Base-by-base conservation (phyloP, 2,113 vertebrate species). In the Heterocephalus glaber region DNA sequence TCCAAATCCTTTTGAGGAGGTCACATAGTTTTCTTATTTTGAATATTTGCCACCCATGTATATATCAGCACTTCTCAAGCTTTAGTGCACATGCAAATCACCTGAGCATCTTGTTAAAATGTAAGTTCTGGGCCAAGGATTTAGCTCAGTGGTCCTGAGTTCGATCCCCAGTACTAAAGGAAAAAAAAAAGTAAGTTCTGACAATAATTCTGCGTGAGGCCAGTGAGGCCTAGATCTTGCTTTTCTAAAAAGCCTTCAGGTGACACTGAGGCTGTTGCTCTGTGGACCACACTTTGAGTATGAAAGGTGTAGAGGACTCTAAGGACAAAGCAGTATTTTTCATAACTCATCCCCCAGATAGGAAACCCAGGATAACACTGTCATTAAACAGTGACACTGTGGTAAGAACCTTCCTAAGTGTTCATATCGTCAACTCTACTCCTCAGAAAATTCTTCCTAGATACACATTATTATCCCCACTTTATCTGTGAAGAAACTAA, bases 401-500 rank as follows among this genome's bases (percentile, higher is more conserved):
- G 47, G 17, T 83, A 54, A 82, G 85, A 84, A 47, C 4, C 35
- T 80, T 82, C 16, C 80, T 87, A 84, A n/a, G 5, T 61, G 3
- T 83, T n/a, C 3, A n/a, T 80, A 54, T 56, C 3, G 70, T 79
- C 16, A 60, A 20, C 28, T 76, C 33, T 65, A 84, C 35, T 92
- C 65, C 44, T 95, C 74, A 63, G 49, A 86, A 49, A 33, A 38
- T 11, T 88, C 35, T n/a, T 86, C 14, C 14, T 68, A 81, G 52
- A 52, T 49, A 80, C 94, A 38, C 87, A 85, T 47, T 86, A 28
- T 68, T 77, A 38, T 56, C 49, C 14, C 47, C 5, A 65, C 60
- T 65, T 95, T n/a, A 68, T 49, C 41, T 76, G 16, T 72, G 44
- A 94, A 66, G 56, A 94, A 89, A 68, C 13, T 26, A 86, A 82